A percentile compares a stretch with the other conserved stretches of the same genome.
Evolutionary conservation across 1,140 invertebrate genomes (phyloP).

Genomic region (Halyomorpha halys): DNA sequence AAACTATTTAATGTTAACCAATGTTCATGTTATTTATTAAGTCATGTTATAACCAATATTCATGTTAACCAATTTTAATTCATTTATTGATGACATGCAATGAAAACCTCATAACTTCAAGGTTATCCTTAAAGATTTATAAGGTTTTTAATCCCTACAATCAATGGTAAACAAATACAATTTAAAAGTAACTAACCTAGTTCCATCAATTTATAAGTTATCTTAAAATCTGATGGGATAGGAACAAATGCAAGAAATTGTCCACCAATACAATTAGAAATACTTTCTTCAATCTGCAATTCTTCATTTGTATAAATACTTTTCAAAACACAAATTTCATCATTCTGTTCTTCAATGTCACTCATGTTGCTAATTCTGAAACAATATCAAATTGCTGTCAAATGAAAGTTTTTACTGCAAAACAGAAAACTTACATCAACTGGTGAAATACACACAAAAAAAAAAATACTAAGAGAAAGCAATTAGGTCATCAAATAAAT

Average conservation of each 20-base stretch:
- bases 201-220: slow-evolving; percentile 7
- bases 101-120: too few species aligned
- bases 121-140: too few species aligned
- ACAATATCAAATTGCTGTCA: background rate
- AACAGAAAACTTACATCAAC: background rate
- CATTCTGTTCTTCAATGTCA: slow-evolving; percentile 14
- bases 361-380: background rate
- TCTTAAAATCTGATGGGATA: background rate
- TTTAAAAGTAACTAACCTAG: background rate
- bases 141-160: too few species aligned
- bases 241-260: slow-evolving; percentile 14
- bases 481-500: too few species aligned
- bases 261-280: background rate
- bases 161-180: background rate
- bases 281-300: slow-evolving; percentile 6
- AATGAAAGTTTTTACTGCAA: background rate
- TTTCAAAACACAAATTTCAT: slow-evolving; percentile 15
- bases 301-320: slow-evolving; percentile 16
- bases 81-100: too few species aligned
- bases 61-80: too few species aligned
- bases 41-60: too few species aligned
- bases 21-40: too few species aligned
- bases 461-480: too few species aligned
- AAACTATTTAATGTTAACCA: too few species aligned
- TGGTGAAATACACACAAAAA: background rate